Evolutionary conservation across 1,140 invertebrate genomes (phyloP).

Genomic region (Lordiphosa clarofinis): DNA sequence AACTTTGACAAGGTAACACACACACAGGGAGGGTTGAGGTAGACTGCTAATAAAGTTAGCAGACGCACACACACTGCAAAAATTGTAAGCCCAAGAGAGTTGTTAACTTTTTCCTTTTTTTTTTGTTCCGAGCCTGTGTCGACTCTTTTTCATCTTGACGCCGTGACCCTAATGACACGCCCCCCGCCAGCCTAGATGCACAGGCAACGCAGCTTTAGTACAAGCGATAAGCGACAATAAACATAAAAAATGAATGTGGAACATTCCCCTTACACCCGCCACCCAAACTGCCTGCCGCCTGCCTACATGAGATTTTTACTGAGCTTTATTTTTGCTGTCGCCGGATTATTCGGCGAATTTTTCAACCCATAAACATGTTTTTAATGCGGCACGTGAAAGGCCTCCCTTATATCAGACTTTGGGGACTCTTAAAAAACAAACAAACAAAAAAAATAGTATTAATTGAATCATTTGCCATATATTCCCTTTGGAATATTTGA

Average conservation of each 20-base stretch:
- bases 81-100: conserved; percentile 65
- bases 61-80: conserved; percentile 24
- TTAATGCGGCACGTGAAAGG: neutral
- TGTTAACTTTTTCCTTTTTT: conserved; percentile 59
- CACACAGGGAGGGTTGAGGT: conserved; percentile 4
- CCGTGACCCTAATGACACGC: conserved; percentile 65
- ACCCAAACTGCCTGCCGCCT: conserved; percentile 50
- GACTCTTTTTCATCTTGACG: conserved; percentile 74
- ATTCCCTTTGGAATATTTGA: too few species aligned
- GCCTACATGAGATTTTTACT: conserved; percentile 51
- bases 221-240: conserved; percentile 70
- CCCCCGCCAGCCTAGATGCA: conserved; percentile 20
- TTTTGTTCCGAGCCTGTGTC: conserved; percentile 37
- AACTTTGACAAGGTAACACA: conserved; percentile 69
- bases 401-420: too few species aligned
- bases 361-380: conserved; percentile 55
- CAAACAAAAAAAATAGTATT: conserved; percentile 34
- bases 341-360: conserved; percentile 49
- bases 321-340: conserved; percentile 53
- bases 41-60: conserved; percentile 42
- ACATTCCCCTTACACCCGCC: conserved; percentile 24
- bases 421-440: too few species aligned
- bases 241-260: conserved; percentile 70
- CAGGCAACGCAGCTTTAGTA: conserved; percentile 10
- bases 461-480: conserved; percentile 45